Evolutionary conservation across 2,113 vertebrate species (phyloP).

Genomic region (Phalacrocorax brasilianus): DNA sequence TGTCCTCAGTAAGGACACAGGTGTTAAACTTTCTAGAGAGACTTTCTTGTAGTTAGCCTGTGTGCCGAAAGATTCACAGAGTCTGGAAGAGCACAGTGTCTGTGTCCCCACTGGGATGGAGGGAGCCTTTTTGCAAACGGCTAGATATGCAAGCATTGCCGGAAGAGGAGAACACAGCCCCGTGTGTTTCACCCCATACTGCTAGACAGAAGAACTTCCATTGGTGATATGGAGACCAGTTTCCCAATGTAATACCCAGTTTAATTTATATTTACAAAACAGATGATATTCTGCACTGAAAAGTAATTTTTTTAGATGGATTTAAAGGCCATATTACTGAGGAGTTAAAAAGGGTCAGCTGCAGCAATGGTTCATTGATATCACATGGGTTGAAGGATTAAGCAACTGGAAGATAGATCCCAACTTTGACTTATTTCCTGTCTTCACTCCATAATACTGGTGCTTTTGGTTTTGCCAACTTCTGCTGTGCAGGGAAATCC

Average conservation of each 20-base stretch:
- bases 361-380: background rate
- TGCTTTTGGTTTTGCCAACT: background rate
- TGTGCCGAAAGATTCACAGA: background rate
- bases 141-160: background rate
- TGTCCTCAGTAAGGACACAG: background rate
- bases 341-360: background rate
- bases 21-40: background rate
- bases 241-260: background rate
- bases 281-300: background rate
- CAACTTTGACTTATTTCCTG: background rate
- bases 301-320: background rate
- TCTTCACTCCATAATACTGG: background rate
- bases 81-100: background rate
- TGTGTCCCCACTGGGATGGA: accelerated
- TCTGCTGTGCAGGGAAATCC: background rate
- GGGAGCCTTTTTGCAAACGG: background rate
- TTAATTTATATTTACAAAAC: background rate
- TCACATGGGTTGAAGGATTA: background rate
- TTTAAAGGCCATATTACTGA: background rate
- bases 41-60: too few species aligned
- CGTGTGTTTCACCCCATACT: background rate
- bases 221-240: background rate
- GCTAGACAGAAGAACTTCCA: background rate
- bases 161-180: background rate
- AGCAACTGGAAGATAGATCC: background rate